Conservation (phyloP, 2,113 vertebrate species). For the Chaetodon auriga region DNA sequence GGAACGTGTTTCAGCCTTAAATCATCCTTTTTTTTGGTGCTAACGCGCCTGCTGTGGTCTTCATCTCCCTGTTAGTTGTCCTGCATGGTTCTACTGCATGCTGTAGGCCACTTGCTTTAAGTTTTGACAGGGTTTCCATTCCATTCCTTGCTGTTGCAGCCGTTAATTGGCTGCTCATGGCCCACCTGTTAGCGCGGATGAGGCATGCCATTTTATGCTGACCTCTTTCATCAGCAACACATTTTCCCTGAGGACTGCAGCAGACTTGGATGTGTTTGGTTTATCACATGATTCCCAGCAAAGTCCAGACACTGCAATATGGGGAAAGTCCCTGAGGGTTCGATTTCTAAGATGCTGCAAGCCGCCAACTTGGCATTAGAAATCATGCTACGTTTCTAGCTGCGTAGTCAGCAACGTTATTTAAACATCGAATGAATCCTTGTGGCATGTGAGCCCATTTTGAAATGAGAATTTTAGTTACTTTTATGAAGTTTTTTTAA, state of each 20-base stretch:
- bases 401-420: not conserved
- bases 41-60: constrained; percentile 9
- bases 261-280: constrained; percentile 25
- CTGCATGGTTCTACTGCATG: not conserved
- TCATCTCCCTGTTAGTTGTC: constrained; percentile 17
- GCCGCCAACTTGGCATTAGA: constrained; percentile 17
- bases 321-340: constrained; percentile 24
- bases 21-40: constrained; percentile 49
- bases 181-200: constrained; percentile 16
- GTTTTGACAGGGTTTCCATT: constrained; percentile 32
- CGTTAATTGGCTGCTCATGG: constrained; percentile 13
- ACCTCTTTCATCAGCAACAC: constrained; percentile 42
- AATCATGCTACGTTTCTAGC: constrained; percentile 1
- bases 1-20: constrained; percentile 58
- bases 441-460: not conserved
- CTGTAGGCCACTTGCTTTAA: constrained; percentile 3
- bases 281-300: constrained; percentile 23
- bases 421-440: not conserved
- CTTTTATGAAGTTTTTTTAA: not conserved
- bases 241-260: constrained; percentile 18
- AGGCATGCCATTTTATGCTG: constrained; percentile 22
- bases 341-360: constrained; percentile 13
- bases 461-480: not conserved
- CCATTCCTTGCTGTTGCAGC: not conserved
- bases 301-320: constrained; percentile 27